Evolutionary conservation across 2,113 vertebrate genomes (phyloP).

Genomic region (Rhabdomys dilectus): DNA sequence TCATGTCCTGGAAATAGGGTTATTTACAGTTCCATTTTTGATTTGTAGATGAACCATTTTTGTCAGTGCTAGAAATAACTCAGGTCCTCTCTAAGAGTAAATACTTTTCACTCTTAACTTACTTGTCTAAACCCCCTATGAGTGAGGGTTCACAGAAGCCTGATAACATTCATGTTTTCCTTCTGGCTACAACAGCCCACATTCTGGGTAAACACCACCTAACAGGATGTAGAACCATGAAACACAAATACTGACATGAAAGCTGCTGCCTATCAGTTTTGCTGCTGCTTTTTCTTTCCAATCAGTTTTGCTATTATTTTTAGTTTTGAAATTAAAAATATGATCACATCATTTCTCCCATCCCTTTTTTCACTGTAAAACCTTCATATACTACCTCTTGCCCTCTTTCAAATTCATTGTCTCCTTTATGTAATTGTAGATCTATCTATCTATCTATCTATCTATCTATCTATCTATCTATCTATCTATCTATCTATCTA

Average conservation of each 20-base stretch:
- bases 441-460: too few relatives aligned
- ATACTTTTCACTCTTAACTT: neutral
- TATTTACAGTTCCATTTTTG: too few relatives aligned
- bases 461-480: neutral
- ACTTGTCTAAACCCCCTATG: neutral
- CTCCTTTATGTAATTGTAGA: neutral
- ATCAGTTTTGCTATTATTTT: neutral
- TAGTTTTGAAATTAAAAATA: neutral
- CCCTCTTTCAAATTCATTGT: neutral
- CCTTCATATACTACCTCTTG: neutral
- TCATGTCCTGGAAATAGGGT: too few relatives aligned
- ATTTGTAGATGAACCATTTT: too few relatives aligned
- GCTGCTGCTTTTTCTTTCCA: neutral
- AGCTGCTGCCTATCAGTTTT: neutral
- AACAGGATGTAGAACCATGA: neutral
- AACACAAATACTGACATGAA: neutral
- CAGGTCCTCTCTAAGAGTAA: neutral
- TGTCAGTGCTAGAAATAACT: too few relatives aligned
- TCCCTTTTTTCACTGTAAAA: neutral
- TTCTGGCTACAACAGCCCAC: neutral
- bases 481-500: too few relatives aligned
- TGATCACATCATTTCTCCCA: neutral
- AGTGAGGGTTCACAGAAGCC: neutral
- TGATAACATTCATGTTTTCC: neutral
- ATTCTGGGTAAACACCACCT: neutral